phyloP scores from a whole-genome alignment of 2,888 invertebrate genomes.

The Octodonta nipae region DNA sequence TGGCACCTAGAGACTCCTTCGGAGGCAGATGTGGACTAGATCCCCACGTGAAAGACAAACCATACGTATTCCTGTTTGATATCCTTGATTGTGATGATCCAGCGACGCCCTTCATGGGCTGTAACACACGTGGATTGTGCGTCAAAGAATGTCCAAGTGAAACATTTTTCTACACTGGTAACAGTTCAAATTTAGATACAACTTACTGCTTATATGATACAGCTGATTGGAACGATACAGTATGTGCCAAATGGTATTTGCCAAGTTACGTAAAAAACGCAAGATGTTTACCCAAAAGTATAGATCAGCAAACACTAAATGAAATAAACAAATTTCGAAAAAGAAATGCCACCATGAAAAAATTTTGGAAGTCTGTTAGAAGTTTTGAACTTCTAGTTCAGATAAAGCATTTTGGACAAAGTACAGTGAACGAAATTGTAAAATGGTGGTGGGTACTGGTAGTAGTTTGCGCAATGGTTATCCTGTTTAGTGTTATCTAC shows the following conservation, averaged over 20 bases:
- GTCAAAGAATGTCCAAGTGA: constrained; percentile 5
- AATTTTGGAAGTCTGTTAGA: background rate
- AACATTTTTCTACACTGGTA: background rate
- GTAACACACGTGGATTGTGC: constrained; percentile 4
- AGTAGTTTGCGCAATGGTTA: background rate
- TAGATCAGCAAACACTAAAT: background rate
- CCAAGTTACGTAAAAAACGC: constrained; percentile 2
- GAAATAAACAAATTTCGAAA: background rate
- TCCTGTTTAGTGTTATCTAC: constrained; percentile 3
- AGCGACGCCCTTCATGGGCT: constrained; percentile 26
- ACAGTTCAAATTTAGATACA: too few species aligned
- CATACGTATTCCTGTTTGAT: constrained; percentile 72
- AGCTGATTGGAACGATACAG: background rate
- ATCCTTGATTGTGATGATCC: constrained; percentile 60
- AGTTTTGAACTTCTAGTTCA: constrained; percentile 1
- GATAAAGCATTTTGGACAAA: background rate
- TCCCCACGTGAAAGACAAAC: constrained; percentile 49
- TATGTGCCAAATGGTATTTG: constrained; percentile 6
- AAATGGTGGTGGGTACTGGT: constrained; percentile 6
- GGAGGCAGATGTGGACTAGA: constrained; percentile 70
- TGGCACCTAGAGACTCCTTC: constrained; percentile 57
- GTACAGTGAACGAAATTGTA: background rate
- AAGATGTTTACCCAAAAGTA: constrained; percentile 1
- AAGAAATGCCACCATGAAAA: background rate
- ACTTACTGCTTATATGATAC: constrained; percentile 4